Evolutionary conservation across 1,140 invertebrate species (phyloP), one percentile per base, ranked within the genome.

Genomic region (Drosophila bocki): DNA sequence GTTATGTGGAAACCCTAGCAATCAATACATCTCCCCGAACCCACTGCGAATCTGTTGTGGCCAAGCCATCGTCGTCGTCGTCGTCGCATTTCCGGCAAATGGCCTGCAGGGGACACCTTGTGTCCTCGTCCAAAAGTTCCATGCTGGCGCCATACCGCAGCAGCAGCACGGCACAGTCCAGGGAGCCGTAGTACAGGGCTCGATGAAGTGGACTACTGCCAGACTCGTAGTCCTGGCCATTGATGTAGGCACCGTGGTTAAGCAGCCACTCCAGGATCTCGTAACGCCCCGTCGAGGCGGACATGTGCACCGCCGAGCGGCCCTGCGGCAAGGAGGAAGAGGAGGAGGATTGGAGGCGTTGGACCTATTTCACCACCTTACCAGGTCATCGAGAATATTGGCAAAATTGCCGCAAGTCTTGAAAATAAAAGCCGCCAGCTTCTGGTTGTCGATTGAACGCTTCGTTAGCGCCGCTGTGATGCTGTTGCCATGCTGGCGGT

Each of bases 131-230:
- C 1, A 91, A 53, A 12, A 92, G 41, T 1, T 92, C 91, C 47
- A 87, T 22, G 19, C 84, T 92, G 42, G 91, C 91, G 51, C 94
- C 94, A 64, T 93, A 88, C 48, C 94, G 93, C 12, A 96, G 93
- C 19, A 97, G 87, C 13, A 94, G 78, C 54, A 95, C 93, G 17
- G 95, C 95, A 29, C 93, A 93, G 61, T 94, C 91, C 39, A 97
- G 93, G 69, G 96, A 95, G 9, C 96, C 96, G 93, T 96, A 96
- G 91, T 95, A 96, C 7, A 96, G 80, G 48, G 95, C 95, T 57
- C 95, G 92, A 85, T 97, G 96, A n/a, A 96, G 83, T 0, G 96
- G 93, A 53, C 95, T 96, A 92, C 95, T 96, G 0, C 95, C 95
- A 37, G 95, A 96, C 88, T 96, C 96, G 13, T 60, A 76, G 87